Evolutionary conservation across 1,140 invertebrate genomes (phyloP).

Genomic region (Phortica variegata): DNA sequence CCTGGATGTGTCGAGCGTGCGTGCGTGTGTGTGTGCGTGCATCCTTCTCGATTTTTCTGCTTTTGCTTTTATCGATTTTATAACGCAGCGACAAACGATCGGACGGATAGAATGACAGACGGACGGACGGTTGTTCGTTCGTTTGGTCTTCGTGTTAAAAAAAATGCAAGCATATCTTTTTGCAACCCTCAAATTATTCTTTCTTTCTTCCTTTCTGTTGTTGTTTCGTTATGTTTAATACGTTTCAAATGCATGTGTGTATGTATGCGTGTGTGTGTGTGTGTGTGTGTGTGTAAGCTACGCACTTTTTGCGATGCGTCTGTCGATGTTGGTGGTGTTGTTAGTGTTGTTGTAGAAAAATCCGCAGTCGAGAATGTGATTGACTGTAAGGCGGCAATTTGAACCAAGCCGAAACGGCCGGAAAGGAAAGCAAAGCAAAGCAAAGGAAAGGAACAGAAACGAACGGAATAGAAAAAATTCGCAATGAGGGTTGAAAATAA

Average conservation of each 20-base stretch:
- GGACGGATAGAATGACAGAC: no score
- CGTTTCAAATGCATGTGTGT: neutral
- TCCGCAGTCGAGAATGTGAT: no score
- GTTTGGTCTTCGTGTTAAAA: no score
- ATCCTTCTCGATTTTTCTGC: conserved; percentile 1
- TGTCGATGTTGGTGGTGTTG: conserved; percentile 14
- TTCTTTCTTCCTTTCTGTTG: no score
- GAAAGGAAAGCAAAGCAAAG: conserved; percentile 5
- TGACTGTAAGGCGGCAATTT: no score
- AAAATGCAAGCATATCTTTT: conserved; percentile 1
- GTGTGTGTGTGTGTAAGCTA: conserved; percentile 1
- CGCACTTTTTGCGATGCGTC: conserved; percentile 7
- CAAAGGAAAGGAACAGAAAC: conserved; percentile 5
- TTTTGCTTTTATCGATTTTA: conserved; percentile 10
- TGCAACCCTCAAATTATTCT: no score
- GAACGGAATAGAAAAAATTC: conserved; percentile 30
- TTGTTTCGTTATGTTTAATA: no score
- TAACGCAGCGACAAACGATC: conserved; percentile 36
- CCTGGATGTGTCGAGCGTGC: no score
- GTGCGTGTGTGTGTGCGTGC: neutral
- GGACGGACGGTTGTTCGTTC: no score
- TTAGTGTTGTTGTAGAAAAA: no score
- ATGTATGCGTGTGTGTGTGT: conserved; percentile 26
- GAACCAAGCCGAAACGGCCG: neutral
- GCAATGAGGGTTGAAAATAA: conserved; percentile 55